Conservation (phyloP, 2,113 vertebrate genomes). For the Hyla sarda region DNA sequence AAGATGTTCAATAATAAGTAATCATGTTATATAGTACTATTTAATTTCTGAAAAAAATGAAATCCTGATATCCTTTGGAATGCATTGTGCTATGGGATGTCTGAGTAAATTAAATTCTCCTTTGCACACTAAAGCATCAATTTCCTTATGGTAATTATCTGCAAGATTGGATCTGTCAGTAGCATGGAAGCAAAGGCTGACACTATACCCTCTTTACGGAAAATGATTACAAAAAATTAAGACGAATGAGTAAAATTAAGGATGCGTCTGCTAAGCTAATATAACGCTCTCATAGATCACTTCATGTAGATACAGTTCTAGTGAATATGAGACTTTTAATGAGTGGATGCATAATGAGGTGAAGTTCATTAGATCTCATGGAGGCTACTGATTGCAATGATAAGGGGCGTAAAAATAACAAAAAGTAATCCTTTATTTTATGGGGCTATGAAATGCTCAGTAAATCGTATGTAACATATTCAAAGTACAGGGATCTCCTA, state of each 20-base stretch:
- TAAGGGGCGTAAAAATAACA: conserved; percentile 71
- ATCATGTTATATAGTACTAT: conserved; percentile 98
- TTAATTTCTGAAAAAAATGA: conserved; percentile 94
- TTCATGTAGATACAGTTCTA: conserved; percentile 88
- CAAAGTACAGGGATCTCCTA: not conserved
- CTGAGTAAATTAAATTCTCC: conserved; percentile 99
- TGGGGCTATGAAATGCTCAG: conserved; percentile 55
- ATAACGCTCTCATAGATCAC: conserved; percentile 89
- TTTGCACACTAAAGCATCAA: conserved; percentile 98
- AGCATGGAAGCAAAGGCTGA: conserved; percentile 96
- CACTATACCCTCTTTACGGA: conserved; percentile 98
- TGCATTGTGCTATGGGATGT: conserved; percentile 97
- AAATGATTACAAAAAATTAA: conserved; percentile 97
- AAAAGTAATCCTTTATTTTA: conserved; percentile 81
- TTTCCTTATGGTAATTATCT: conserved; percentile 99
- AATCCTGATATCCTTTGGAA: conserved; percentile 96
- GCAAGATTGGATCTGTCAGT: conserved; percentile 99
- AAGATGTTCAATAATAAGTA: conserved; percentile 94
- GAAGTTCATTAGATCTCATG: conserved; percentile 82
- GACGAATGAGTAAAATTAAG: conserved; percentile 98
- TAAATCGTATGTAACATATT: not conserved
- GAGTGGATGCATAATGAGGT: conserved; percentile 87
- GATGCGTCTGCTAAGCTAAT: conserved; percentile 85
- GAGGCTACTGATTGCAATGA: conserved; percentile 76
- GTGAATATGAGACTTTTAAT: conserved; percentile 89